Evolutionary conservation across 2,797 vertebrate genomes (phyloP), one percentile per base, ranked within the genome.

Genomic region (Danionella dracula): DNA sequence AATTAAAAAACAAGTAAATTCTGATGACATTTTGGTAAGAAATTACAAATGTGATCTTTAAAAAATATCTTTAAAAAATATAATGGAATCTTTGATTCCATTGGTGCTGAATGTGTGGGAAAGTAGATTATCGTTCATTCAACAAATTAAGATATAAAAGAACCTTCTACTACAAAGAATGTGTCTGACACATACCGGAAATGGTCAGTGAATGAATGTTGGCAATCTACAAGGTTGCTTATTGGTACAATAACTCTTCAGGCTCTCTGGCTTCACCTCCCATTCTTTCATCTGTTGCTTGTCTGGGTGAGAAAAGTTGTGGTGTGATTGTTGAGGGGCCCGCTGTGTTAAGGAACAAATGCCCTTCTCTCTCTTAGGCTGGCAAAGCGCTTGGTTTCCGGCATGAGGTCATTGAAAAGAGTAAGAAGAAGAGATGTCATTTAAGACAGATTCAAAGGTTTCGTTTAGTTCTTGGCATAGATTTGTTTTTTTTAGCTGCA

Each of bases 261-360:
- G 42, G 48, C 62, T 62, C 37, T 66, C 42, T 35, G 11, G 58
- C 48, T 68, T 67, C 60, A 44, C 48, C 61, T 69, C 54, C 68
- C 46, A 21, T 49, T 37, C 60, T 71, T 66, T 68, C 56, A 21
- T 51, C 32, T 16, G 76, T 73, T 63, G 70, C 54, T 66, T 70
- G 54, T 56, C 64, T 68, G 68, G 69, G 61, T 70, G 71, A 74
- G 70, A 74, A 74, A 78, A 86, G 85, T 79, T 86, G 83, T 79
- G 85, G 1, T 80, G 71, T 87, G 85, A 85, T 88, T 86, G 82
- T 86, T 81, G 86, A 73, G 74, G 81, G 79, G 79, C 75, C 72
- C 79, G 85, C 82, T 89, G 84, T 88, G 83, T 70, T 72, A 61
- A 76, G 73, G 49, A 87, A 86, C 88, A 88, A 90, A 86, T 84